A percentile compares a stretch with the other conserved stretches of the same genome.
phyloP scores from a whole-genome alignment of 2,888 invertebrate species.

The Nycteola revayana region DNA sequence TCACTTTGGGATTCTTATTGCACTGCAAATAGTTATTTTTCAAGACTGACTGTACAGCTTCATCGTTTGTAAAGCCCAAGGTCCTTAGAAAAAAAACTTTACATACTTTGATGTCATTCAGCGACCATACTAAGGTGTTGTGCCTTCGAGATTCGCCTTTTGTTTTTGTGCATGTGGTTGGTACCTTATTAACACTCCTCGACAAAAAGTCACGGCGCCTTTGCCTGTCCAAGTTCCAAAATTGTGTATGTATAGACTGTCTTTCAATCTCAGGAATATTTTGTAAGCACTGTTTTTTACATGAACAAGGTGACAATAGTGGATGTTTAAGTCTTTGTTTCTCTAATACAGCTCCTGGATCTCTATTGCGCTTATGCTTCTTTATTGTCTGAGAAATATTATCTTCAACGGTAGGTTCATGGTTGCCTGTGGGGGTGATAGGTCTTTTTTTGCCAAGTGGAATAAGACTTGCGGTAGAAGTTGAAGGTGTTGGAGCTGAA shows the following conservation, averaged over 20 bases:
- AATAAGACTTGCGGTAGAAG: neutral
- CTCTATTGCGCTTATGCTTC: constrained; percentile 5
- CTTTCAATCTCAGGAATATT: constrained; percentile 8
- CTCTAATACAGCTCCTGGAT: constrained; percentile 6
- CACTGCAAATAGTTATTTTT: neutral
- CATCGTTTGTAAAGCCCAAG: constrained; percentile 10
- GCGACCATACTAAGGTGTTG: constrained; percentile 4
- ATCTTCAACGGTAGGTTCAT: constrained; percentile 6
- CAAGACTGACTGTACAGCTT: neutral
- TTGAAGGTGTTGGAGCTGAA: constrained; percentile 1
- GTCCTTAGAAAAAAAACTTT: constrained; percentile 1
- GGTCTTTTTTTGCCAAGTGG: constrained; percentile 1
- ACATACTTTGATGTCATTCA: neutral
- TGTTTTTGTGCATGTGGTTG: constrained; percentile 2
- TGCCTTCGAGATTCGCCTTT: constrained; percentile 7
- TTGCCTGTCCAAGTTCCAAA: constrained; percentile 6
- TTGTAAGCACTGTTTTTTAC: constrained; percentile 6
- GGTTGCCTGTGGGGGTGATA: constrained; percentile 1
- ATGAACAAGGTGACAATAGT: constrained; percentile 4
- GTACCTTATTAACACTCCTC: constrained; percentile 3
- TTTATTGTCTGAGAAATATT: constrained; percentile 5
- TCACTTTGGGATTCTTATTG: constrained; percentile 4
- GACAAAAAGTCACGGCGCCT: constrained; percentile 5
- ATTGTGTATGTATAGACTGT: constrained; percentile 5
- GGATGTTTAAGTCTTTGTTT: constrained; percentile 5